phyloP scores from a whole-genome alignment of 2,888 invertebrate species.

The Philopedon plagiatum region DNA sequence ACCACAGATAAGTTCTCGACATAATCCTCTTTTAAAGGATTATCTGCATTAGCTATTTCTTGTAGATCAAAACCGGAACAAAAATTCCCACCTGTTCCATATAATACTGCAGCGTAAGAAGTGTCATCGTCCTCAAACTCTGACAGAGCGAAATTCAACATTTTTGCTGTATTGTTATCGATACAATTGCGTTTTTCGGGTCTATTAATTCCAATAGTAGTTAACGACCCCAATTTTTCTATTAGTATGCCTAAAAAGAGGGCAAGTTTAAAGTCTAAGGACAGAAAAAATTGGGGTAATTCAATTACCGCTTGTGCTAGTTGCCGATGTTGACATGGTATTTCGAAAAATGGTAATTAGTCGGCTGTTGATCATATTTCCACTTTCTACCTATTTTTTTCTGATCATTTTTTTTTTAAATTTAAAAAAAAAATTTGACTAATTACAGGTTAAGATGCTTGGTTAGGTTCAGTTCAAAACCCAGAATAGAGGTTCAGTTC shows the following conservation, averaged over 20 bases:
- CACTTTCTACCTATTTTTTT: background rate
- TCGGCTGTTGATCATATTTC: slow-evolving; percentile 13
- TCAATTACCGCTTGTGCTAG: slow-evolving; percentile 3
- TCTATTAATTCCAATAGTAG: slow-evolving; percentile 89
- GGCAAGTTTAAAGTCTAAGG: background rate
- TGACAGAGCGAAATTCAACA: slow-evolving; percentile 80
- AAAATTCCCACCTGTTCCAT: slow-evolving; percentile 95
- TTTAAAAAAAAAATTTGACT: background rate
- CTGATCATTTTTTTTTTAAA: background rate
- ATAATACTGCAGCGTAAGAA: slow-evolving; percentile 82
- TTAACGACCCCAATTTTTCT: slow-evolving; percentile 77
- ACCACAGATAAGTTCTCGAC: slow-evolving; percentile 54
- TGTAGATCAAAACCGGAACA: slow-evolving; percentile 93
- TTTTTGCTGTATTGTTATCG: slow-evolving; percentile 77
- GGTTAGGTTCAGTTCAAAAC: background rate
- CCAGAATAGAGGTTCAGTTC: too few species aligned
- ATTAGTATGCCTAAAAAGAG: slow-evolving; percentile 59
- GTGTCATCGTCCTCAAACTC: slow-evolving; percentile 84
- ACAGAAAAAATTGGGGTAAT: background rate
- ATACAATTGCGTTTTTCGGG: slow-evolving; percentile 88
- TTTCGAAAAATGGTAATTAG: background rate
- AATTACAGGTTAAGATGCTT: background rate
- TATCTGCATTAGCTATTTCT: slow-evolving; percentile 73
- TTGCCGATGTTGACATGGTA: slow-evolving; percentile 16
- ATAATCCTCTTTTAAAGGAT: slow-evolving; percentile 47